A percentile compares a stretch with the other conserved stretches of the same genome.
phyloP scores from a whole-genome alignment of 2,113 vertebrate species.

The Procapra przewalskii region DNA sequence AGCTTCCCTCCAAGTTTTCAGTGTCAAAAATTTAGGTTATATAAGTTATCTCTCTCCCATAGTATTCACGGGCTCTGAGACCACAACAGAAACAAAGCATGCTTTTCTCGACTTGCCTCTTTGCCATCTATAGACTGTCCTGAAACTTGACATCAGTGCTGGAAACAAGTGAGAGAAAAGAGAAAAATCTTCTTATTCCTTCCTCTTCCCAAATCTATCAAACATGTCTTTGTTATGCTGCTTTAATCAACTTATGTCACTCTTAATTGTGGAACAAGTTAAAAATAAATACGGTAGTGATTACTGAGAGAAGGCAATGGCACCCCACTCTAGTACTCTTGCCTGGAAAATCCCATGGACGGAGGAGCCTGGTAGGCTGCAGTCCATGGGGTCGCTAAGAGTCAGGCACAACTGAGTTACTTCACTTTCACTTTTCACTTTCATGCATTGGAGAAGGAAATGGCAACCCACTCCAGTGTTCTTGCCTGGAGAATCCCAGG shows the following conservation, averaged over 20 bases:
- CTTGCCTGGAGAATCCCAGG: too few relatives aligned
- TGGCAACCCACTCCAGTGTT: too few relatives aligned
- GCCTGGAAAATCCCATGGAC: background rate
- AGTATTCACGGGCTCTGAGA: background rate
- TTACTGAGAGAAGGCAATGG: background rate
- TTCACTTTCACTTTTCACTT: too few relatives aligned
- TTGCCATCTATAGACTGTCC: background rate
- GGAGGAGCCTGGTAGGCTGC: background rate
- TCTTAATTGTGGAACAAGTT: background rate
- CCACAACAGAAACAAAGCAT: background rate
- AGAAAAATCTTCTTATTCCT: background rate
- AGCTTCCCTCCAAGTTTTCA: background rate
- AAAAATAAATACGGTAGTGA: background rate
- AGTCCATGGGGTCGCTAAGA: background rate
- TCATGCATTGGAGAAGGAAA: background rate
- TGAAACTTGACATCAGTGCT: background rate
- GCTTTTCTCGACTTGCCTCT: background rate
- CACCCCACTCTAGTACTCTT: background rate
- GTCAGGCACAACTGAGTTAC: rapidly evolving
- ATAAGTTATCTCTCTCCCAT: background rate
- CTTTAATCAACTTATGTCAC: background rate
- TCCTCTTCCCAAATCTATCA: background rate
- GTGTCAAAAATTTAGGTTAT: background rate
- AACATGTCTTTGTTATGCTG: background rate
- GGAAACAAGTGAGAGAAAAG: background rate